A percentile compares a stretch with the other conserved stretches of the same genome.
Evolutionary conservation across 1,140 invertebrate genomes (phyloP).

Genomic region (Drosophila bipectinata): DNA sequence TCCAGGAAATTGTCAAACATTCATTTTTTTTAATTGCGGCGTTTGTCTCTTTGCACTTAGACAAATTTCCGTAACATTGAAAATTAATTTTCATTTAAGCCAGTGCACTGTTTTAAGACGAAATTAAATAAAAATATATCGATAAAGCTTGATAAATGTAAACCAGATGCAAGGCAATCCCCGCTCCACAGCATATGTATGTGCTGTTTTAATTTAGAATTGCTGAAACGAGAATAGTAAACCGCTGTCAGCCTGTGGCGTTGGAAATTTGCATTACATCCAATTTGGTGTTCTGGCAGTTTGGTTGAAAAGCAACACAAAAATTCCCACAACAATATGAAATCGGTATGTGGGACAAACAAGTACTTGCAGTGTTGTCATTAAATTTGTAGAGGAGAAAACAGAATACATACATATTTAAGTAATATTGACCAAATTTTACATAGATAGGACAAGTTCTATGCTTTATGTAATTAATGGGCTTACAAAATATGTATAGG

Average conservation of each 20-base stretch:
- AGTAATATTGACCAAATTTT: too few species aligned
- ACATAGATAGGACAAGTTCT: too few species aligned
- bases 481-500: too few species aligned
- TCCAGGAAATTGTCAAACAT: slow-evolving; percentile 28
- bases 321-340: too few species aligned
- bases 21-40: not conserved
- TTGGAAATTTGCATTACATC: slow-evolving; percentile 7
- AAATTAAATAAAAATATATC: slow-evolving; percentile 27
- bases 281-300: not conserved
- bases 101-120: too few species aligned
- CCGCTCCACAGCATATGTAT: too few species aligned
- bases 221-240: not conserved
- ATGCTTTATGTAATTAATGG: too few species aligned
- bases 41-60: not conserved
- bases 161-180: not conserved
- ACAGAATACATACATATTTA: too few species aligned
- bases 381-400: too few species aligned
- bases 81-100: not conserved
- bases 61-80: not conserved
- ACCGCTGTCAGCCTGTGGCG: slow-evolving; percentile 1
- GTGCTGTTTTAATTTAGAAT: slow-evolving; percentile 6
- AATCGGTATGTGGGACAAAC: too few species aligned
- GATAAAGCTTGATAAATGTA: not conserved
- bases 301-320: slow-evolving; percentile 9
- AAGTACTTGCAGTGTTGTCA: too few species aligned